Evolutionary conservation across 2,113 vertebrate genomes (phyloP), one percentile per base, ranked within the genome.

Genomic region (Alouatta palliata): DNA sequence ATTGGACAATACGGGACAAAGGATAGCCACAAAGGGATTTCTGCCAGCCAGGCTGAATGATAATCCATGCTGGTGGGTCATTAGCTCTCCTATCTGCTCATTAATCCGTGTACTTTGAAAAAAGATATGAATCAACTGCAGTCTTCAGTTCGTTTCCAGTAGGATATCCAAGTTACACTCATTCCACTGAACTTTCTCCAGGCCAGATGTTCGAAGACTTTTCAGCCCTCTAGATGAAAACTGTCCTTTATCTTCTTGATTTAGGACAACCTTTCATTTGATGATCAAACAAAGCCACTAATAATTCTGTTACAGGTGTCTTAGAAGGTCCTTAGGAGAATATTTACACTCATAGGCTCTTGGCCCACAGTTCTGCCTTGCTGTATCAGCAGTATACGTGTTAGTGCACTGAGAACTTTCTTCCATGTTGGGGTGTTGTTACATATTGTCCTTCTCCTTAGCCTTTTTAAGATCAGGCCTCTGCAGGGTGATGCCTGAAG

Each of bases 171-270:
- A 98, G 95, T 75, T 58, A 94, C 64, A 85, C 70, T 96, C 95
- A 96, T 43, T 90, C 71, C 81, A 16, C 82, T 75, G 49, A 37
- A 2, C 40, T 12, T 52, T 92, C 82, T 96, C 88, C 12, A 43
- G 61, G 85, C 97, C 98, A 98, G 98, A 98, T 98, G 98, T 98
- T 97, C 80, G 80, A 90, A 81, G 94, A 79, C 82, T 94, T 98
- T 95, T 79, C 52, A 70, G 80, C 91, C 52, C 95, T 90, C 87
- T 89, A 90, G 35, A 95, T 87, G 49, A 96, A 97, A 98, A 94
- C 94, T 61, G 80, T 77, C 92, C 91, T 98, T 98, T 98, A 97
- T 98, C 97, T 97, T 81, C 49, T 61, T 98, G 97, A 98, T 98
- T 98, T 98, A 98, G 95, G 93, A 92, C 93, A 76, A 73, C 25